Conservation (phyloP, 2,888 invertebrate genomes). For the Philopedon plagiatum region DNA sequence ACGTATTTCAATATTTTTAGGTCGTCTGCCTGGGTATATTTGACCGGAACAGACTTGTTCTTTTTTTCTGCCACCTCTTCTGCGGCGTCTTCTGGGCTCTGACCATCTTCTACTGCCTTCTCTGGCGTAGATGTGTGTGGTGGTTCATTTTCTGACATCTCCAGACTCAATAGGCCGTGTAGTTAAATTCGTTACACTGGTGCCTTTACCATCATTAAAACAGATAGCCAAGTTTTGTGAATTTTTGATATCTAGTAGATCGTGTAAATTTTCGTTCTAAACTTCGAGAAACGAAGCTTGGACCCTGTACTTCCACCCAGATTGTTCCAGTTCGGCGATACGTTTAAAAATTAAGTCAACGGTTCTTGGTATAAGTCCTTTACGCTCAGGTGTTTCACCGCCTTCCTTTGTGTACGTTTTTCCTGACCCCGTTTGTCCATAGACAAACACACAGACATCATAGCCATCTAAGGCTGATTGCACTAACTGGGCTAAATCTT, state of each 20-base stretch:
- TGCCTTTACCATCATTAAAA: constrained; percentile 69
- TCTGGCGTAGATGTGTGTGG: too few species aligned
- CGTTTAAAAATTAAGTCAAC: constrained; percentile 83
- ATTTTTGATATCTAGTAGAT: constrained; percentile 67
- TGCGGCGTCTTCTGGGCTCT: too few species aligned
- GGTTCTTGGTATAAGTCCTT: constrained; percentile 88
- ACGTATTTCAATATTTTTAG: too few species aligned
- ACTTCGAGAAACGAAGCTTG: constrained; percentile 78
- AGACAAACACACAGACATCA: too few species aligned
- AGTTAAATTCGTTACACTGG: constrained; percentile 73
- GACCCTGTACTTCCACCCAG: constrained; percentile 82
- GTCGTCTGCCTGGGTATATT: too few species aligned
- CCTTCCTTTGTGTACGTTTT: constrained; percentile 98
- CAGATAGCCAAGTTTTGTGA: constrained; percentile 73
- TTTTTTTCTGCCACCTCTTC: too few species aligned
- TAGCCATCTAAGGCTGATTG: too few species aligned
- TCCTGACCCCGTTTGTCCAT: too few species aligned
- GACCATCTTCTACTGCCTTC: too few species aligned
- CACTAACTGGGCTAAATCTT: too few species aligned
- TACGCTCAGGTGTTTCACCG: constrained; percentile 29
- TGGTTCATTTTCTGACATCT: too few species aligned
- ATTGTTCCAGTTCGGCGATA: constrained; percentile 77
- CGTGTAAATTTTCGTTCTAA: constrained; percentile 76
- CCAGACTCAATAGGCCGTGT: constrained; percentile 76
- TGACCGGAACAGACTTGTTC: too few species aligned